Evolutionary conservation across 2,888 invertebrate genomes (phyloP), one percentile per base, ranked within the genome.

Genomic region (Aplocera efformata): DNA sequence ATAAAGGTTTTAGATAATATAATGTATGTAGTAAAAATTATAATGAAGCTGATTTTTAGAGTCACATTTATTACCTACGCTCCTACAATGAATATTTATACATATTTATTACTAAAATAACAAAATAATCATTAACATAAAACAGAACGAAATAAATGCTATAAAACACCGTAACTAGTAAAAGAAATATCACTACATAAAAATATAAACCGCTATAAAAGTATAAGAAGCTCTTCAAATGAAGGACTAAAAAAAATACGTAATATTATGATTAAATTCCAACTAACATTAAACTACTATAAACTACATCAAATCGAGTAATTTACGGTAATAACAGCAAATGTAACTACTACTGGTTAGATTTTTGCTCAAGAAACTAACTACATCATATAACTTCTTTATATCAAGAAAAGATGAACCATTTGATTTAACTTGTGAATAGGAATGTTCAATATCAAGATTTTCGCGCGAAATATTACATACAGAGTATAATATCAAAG

Each of bases 1-100:
- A n/a, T n/a, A n/a, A n/a, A n/a, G n/a, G n/a, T n/a, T n/a, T n/a
- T n/a, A n/a, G n/a, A n/a, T n/a, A n/a, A n/a, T n/a, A n/a, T 10
- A 11, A 7, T 40, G 10, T 28, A 10, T 10, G 23, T 30, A 28
- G 38, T 27, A 37, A 41, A 46, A 53, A 58, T n/a, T n/a, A 39
- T 21, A 6, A 35, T 47, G 42, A 61, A 58, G 54, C 32, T 53
- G 10, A 43, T 39, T 57, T 56, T 64, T 67, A 83, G 69, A 86
- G 88, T 88, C 85, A 88, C 86, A 88, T 83, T 85, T 83, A 85
- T 86, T 86, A 88, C 67, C 74, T 8, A 8, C 28, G 5, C n/a
- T n/a, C n/a, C 13, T 17, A 17, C 32, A 32, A 47, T 31, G 6
- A 35, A 40, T 28, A n/a, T 24, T 32, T 35, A 13, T 26, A 8